Base-by-base conservation (phyloP, 2,797 vertebrate species). In the Cichlasoma orientale region DNA sequence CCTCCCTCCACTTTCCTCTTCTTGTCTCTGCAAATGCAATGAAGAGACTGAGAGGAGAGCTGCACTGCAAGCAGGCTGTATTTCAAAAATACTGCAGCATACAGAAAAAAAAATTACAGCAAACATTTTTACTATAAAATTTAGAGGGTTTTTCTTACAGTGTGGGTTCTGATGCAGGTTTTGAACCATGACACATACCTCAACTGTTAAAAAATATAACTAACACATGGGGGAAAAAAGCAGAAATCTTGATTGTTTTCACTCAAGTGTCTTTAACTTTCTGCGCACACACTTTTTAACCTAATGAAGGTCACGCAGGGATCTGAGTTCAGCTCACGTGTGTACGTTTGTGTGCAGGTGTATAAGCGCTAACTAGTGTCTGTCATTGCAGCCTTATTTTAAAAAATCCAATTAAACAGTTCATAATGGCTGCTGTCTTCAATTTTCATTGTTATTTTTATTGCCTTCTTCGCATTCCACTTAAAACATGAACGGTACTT, bases 1-100 rank as follows among this genome's bases (percentile, higher is more conserved):
- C 58, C 55, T 82, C 74, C 73, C 63, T 82, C 78, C n/a, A 21
- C 74, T 72, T 56, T 82, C 69, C 78, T 79, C 58, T 63, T 82
- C 80, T 79, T 77, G 38, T 86, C 71, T 87, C 71, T 55, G 72
- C 56, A 75, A 75, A 82, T 87, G 87, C 25, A 52, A 47, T 57
- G 79, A 44, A 74, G 66, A 73, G 50, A 77, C 38, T 21, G 74
- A 33, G 57, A 74, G 70, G 71, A 23, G 6, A 55, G 19, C 5
- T 68, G 21, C 14, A 63, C 59, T 63, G 38, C 23, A 63, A 63
- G 59, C 14, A 63, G 59, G 59, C 21, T 18, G 59, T 44, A 44
- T 44, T 63, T 44, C 38, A 66, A 1, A 27, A 66, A 47, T 44
- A 2, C 61, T 7, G 38, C 27, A 66, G 4, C 12, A 5, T 14